Evolutionary conservation across 2,113 vertebrate genomes (phyloP).

Genomic region (Aepyceros melampus): DNA sequence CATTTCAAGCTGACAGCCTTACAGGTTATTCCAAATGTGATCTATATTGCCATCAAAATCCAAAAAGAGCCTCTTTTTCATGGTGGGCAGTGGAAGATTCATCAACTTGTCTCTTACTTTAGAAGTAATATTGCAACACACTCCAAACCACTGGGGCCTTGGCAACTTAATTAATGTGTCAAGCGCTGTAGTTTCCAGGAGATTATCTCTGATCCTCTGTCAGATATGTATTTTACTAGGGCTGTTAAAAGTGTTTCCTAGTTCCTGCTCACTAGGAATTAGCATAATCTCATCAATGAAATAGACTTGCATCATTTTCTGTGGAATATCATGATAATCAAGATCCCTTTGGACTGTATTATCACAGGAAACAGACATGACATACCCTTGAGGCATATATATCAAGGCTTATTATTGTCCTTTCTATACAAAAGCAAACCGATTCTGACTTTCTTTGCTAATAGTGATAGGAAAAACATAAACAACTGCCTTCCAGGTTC

Average conservation of each 20-base stretch:
- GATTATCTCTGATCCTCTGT: not conserved
- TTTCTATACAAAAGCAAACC: not conserved
- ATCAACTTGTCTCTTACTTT: slow-evolving; percentile 36
- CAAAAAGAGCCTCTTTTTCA: not conserved
- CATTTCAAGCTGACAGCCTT: not conserved
- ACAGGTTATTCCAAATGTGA: not conserved
- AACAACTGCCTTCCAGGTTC: not conserved
- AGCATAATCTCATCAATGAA: not conserved
- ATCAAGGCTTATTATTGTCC: not conserved
- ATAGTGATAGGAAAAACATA: not conserved
- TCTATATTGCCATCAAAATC: slow-evolving; percentile 2
- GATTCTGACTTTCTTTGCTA: not conserved
- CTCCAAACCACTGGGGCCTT: not conserved
- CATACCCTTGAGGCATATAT: not conserved
- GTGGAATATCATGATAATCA: not conserved
- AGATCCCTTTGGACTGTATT: not conserved
- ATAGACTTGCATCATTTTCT: not conserved
- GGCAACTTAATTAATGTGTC: slow-evolving; percentile 32
- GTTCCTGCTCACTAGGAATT: not conserved
- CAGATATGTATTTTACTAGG: not conserved
- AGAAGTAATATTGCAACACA: not conserved
- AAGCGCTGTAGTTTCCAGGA: not conserved
- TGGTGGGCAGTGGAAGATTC: not conserved
- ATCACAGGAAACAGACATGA: not conserved
- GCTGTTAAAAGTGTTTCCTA: not conserved